Base-by-base conservation (phyloP, 2,797 vertebrate genomes). In the Acipenser oxyrinchus region DNA sequence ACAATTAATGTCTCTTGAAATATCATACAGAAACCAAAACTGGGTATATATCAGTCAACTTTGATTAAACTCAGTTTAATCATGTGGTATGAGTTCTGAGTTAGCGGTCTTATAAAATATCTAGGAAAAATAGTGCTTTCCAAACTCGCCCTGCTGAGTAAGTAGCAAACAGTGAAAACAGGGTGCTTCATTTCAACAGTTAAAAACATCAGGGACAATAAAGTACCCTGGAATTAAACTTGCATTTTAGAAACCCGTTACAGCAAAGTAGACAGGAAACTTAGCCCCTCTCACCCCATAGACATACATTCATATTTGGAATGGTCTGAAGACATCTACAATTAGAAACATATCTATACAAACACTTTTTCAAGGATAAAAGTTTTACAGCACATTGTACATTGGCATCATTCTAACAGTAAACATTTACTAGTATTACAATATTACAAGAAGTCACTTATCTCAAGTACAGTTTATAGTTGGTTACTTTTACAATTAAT, bases 351-450 rank as follows among this genome's bases (percentile, higher is more conserved):
- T 72, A 69, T 69, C 79, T 82, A 72, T 68, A 82, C 79, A 84
- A 37, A 80, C 77, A 78, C 77, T 79, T 79, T 82, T 70, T 74
- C 71, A 73, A 87, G 82, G 84, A 87, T 81, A 87, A 89, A 88
- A 85, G 84, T 86, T 89, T 86, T 78, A 89, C 87, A 89, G 79
- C 85, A 89, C 85, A 80, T 85, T 82, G 84, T 79, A 91, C 81
- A 81, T 73, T 66, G 77, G 79, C 74, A 69, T 84, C 71, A 82
- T 73, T 84, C 78, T 84, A 86, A 79, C 81, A 75, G 74, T 73
- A 81, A 77, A 85, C 78, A 84, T 75, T 58, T 69, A 86, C 78
- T 79, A 86, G 77, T 83, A 80, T 83, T 80, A 87, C 82, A 81
- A 82, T 78, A 84, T 81, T 82, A 84, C 78, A 79, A 83, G 78